Evolutionary conservation across 2,797 vertebrate species (phyloP).

Genomic region (Thamnophis elegans): DNA sequence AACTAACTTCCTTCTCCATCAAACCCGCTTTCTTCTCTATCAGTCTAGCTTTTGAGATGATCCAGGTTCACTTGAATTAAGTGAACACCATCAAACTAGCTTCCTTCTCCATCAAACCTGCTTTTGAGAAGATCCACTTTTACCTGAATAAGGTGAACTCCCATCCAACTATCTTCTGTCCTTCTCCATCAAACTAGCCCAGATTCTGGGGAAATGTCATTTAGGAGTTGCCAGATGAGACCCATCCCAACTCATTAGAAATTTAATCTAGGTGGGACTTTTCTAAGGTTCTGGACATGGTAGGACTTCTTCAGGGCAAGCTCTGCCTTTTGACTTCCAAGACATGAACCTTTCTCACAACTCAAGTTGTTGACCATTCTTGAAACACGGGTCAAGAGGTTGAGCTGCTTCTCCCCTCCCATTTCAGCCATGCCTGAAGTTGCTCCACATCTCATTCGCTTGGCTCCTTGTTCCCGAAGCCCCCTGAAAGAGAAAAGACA

Average conservation of each 20-base stretch:
- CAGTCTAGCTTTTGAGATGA: too few relatives aligned
- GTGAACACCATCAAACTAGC: too few relatives aligned
- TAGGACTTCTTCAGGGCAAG: constrained; percentile 35
- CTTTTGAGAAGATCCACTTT: too few relatives aligned
- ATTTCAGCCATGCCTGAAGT: constrained; percentile 12
- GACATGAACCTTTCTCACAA: background rate
- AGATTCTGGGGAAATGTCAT: background rate
- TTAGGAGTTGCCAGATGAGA: background rate
- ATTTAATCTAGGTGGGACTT: background rate
- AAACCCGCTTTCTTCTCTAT: too few relatives aligned
- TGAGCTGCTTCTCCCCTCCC: background rate
- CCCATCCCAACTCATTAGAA: background rate
- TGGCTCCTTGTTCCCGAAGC: constrained; percentile 28
- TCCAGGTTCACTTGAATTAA: too few relatives aligned
- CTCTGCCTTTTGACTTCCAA: constrained; percentile 9
- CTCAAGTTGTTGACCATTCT: background rate
- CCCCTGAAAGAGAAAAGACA: constrained; percentile 36
- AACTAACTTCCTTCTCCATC: too few relatives aligned
- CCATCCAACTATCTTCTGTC: background rate
- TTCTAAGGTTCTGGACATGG: background rate
- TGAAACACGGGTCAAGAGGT: background rate
- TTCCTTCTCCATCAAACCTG: too few relatives aligned
- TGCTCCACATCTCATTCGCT: background rate
- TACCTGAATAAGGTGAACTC: too few relatives aligned
- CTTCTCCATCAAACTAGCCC: background rate